Evolutionary conservation across 2,888 invertebrate species (phyloP).

Genomic region (Hypselothyrea guttata): DNA sequence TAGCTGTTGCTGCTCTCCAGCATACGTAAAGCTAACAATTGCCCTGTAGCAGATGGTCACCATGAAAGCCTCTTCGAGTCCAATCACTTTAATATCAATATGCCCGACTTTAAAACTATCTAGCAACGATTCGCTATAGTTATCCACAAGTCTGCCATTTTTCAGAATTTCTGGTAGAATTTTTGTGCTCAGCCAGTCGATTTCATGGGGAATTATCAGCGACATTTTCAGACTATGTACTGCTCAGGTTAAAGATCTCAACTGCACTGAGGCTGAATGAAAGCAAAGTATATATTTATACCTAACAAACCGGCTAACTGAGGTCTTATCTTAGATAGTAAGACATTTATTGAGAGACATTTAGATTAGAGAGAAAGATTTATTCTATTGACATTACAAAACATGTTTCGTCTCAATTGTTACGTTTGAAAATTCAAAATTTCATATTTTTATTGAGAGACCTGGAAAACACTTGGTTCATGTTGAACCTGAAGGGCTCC

Average conservation of each 20-base stretch:
- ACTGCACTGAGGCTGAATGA: not conserved
- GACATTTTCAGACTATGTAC: conserved; percentile 27
- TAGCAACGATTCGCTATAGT: conserved; percentile 16
- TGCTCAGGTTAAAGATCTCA: not conserved
- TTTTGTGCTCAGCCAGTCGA: conserved; percentile 52
- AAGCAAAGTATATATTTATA: no score
- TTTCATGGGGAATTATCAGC: conserved; percentile 38
- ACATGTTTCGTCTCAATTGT: not conserved
- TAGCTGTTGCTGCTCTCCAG: conserved; percentile 31
- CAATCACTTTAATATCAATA: conserved; percentile 63
- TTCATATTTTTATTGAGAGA: not conserved
- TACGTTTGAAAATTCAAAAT: conserved; percentile 32
- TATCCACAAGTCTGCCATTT: conserved; percentile 48
- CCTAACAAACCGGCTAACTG: no score
- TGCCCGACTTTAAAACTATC: conserved; percentile 49
- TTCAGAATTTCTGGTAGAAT: conserved; percentile 56
- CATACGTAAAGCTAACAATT: conserved; percentile 57
- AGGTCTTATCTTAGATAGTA: no score
- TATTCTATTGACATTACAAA: no score
- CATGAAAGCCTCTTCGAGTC: conserved; percentile 77
- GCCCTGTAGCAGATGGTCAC: conserved; percentile 76
- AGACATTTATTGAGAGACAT: no score
- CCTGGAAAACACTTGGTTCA: no score
- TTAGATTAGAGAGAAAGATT: no score
- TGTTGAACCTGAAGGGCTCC: no score